A percentile compares a stretch with the other conserved stretches of the same genome.
phyloP scores from a whole-genome alignment of 2,113 vertebrate genomes.

The Oncorhynchus tshawytscha region DNA sequence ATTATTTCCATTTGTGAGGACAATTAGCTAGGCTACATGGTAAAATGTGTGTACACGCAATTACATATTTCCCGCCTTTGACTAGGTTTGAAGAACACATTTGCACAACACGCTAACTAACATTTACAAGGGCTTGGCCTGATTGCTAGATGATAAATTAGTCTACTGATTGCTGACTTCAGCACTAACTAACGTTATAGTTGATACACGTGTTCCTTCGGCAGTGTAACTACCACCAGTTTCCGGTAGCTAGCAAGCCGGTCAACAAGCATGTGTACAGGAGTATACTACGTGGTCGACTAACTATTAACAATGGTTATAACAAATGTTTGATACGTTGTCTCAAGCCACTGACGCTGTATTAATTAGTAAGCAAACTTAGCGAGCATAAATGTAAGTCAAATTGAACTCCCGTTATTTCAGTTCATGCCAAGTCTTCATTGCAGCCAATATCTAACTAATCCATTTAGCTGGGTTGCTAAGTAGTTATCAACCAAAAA shows the following conservation, averaged over 20 bases:
- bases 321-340: too few relatives aligned
- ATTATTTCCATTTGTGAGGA: not conserved
- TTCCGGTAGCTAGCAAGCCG: conserved; percentile 43
- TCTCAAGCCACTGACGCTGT: too few relatives aligned
- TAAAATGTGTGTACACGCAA: not conserved
- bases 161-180: conserved; percentile 62
- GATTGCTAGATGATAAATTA: conserved; percentile 61
- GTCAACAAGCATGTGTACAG: not conserved
- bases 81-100: not conserved
- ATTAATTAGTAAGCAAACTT: too few relatives aligned
- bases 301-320: not conserved
- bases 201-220: conserved; percentile 69
- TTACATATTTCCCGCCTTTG: not conserved
- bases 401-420: too few relatives aligned
- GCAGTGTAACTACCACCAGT: conserved; percentile 27
- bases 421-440: too few relatives aligned
- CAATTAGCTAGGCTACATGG: not conserved
- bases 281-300: not conserved
- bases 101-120: conserved; percentile 23
- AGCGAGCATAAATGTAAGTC: too few relatives aligned
- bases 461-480: too few relatives aligned
- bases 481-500: too few relatives aligned
- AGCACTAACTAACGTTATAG: conserved; percentile 50
- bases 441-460: too few relatives aligned
- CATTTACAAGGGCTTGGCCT: conserved; percentile 29